phyloP scores from a whole-genome alignment of 1,140 invertebrate genomes.

The Saccostrea echinata region DNA sequence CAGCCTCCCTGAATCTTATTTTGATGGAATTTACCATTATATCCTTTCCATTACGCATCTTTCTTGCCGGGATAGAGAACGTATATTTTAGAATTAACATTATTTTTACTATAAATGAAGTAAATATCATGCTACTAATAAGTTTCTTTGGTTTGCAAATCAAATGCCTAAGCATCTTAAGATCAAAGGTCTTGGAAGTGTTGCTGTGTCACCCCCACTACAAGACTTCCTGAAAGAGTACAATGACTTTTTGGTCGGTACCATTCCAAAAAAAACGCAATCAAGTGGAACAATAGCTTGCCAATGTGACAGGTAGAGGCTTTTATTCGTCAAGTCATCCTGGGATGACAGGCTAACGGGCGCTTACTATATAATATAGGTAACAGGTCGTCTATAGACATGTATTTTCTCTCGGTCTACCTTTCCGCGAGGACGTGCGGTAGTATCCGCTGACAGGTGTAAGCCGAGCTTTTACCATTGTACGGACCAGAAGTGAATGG shows the following conservation, averaged over 20 bases:
- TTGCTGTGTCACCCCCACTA: not conserved
- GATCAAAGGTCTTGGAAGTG: too few species aligned
- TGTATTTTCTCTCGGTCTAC: slow-evolving; percentile 15
- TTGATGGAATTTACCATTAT: too few species aligned
- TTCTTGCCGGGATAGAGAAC: too few species aligned
- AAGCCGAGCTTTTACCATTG: slow-evolving; percentile 1
- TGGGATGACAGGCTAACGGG: not conserved
- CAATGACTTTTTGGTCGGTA: slow-evolving; percentile 19
- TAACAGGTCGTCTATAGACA: slow-evolving; percentile 1
- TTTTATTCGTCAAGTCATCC: slow-evolving; percentile 35
- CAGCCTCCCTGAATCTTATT: too few species aligned
- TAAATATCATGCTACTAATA: too few species aligned
- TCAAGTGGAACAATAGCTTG: slow-evolving; percentile 36
- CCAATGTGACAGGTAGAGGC: slow-evolving; percentile 1
- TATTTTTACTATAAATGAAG: too few species aligned
- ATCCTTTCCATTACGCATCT: too few species aligned
- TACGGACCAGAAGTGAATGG: not conserved
- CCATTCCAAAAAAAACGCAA: slow-evolving; percentile 16
- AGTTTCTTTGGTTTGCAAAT: too few species aligned
- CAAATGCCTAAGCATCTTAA: too few species aligned
- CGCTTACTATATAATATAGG: slow-evolving; percentile 32
- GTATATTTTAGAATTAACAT: too few species aligned
- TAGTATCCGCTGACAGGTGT: not conserved
- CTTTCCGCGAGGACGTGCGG: slow-evolving; percentile 2
- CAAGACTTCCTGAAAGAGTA: slow-evolving; percentile 22